A percentile compares a stretch with the other conserved stretches of the same genome.
These are phyloP conservation scores for Stenchaetothrips biformis DNA, from an alignment of 2,888 invertebrate genomes.

Conservation along the genomic window DNA sequence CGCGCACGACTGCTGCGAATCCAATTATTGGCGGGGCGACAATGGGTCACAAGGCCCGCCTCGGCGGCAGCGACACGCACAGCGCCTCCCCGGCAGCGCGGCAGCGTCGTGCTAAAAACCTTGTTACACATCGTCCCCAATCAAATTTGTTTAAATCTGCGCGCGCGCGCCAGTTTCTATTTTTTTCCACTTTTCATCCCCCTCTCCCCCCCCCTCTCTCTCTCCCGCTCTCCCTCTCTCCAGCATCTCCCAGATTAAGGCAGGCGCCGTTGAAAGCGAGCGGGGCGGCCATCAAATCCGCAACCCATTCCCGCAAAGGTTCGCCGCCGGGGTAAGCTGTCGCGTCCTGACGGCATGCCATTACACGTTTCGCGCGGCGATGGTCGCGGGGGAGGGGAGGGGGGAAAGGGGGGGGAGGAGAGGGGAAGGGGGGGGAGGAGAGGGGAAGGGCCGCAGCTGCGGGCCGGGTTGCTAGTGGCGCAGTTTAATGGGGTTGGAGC, in stretches of 20 bases:
- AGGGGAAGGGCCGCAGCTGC: conserved; percentile 9
- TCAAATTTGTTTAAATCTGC: no score
- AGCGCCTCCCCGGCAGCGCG: neutral
- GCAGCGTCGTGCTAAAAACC: neutral
- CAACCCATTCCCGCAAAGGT: no score
- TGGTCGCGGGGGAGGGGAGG: neutral
- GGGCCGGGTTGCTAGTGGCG: neutral
- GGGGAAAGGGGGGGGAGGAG: no score
- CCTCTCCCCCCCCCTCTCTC: neutral
- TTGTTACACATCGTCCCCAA: neutral
- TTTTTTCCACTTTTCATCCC: no score
- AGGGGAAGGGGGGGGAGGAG: neutral
- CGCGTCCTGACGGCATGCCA: neutral
- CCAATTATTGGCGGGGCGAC: neutral
- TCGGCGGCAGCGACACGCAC: neutral
- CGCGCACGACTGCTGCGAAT: neutral
- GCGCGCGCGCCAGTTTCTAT: no score
- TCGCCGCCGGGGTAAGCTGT: neutral
- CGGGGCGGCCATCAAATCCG: no score
- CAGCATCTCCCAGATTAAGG: neutral
- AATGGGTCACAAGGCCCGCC: neutral
- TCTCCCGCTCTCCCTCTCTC: neutral
- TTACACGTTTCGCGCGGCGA: conserved; percentile 19
- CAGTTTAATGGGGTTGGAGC: conserved; percentile 19
- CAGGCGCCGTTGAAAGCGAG: no score